phyloP scores from a whole-genome alignment of 1,140 invertebrate species.

The Coboldia fuscipes region DNA sequence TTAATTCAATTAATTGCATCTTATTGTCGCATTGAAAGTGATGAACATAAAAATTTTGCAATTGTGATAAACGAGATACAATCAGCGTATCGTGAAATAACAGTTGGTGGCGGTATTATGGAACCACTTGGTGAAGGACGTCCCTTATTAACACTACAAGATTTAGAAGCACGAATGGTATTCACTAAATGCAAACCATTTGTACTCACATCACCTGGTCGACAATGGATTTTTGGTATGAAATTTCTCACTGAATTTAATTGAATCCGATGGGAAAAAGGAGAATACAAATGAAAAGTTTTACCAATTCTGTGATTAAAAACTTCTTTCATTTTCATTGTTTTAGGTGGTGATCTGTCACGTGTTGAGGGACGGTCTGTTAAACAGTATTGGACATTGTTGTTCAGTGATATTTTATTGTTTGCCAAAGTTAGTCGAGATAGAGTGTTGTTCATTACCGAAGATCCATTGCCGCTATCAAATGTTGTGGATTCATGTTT shows the following conservation, averaged over 20 bases:
- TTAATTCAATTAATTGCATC: conserved; percentile 22
- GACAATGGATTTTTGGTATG: conserved; percentile 60
- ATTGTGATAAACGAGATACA: conserved; percentile 21
- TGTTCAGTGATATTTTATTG: conserved; percentile 61
- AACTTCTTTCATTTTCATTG: no score
- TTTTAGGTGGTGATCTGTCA: conserved; percentile 45
- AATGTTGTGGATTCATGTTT: conserved; percentile 63
- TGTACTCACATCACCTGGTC: conserved; percentile 49
- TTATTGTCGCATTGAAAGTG: conserved; percentile 19
- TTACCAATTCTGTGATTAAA: background rate
- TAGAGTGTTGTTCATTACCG: conserved; percentile 62
- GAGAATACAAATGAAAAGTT: background rate
- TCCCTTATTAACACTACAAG: conserved; percentile 54
- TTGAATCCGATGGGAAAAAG: no score
- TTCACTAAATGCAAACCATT: conserved; percentile 78
- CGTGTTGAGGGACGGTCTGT: conserved; percentile 60
- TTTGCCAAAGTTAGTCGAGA: conserved; percentile 69
- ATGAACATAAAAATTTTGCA: conserved; percentile 20
- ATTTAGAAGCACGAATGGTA: conserved; percentile 60
- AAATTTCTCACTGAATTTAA: background rate
- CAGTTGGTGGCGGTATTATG: conserved; percentile 58
- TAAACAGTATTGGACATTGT: conserved; percentile 59
- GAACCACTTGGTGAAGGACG: conserved; percentile 58
- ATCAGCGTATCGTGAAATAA: conserved; percentile 52
- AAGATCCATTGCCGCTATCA: conserved; percentile 56